phyloP scores from a whole-genome alignment of 2,113 vertebrate species.

The Xenopus laevis region DNA sequence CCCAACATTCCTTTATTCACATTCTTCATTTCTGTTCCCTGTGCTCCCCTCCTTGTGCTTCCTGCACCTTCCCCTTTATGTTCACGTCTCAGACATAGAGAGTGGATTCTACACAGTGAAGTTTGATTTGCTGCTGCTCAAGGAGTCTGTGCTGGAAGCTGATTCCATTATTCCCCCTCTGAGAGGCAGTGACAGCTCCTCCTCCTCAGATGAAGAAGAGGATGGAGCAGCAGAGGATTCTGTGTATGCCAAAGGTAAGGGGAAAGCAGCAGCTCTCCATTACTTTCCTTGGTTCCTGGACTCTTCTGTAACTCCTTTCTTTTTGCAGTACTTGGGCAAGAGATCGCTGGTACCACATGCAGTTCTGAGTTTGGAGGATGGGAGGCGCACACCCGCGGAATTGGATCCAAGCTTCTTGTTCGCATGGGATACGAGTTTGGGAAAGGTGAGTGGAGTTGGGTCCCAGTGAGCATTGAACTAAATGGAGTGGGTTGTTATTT shows the following conservation, averaged over 20 bases:
- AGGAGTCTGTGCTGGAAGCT: conserved; percentile 82
- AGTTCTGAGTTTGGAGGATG: conserved; percentile 80
- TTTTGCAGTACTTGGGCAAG: conserved; percentile 68
- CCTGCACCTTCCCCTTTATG: too few species aligned
- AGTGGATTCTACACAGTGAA: conserved; percentile 87
- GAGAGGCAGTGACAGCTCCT: conserved; percentile 67
- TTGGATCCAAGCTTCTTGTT: conserved; percentile 88
- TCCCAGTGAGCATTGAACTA: too few species aligned
- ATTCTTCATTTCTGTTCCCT: too few species aligned
- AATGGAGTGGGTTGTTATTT: too few species aligned
- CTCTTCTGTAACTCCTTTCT: too few species aligned
- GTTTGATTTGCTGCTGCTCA: conserved; percentile 84
- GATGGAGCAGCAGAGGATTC: conserved; percentile 53
- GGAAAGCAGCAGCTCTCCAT: not conserved
- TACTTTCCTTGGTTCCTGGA: not conserved
- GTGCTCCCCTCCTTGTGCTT: too few species aligned
- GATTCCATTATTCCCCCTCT: conserved; percentile 84
- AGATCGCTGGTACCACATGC: conserved; percentile 54
- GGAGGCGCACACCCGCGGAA: conserved; percentile 92
- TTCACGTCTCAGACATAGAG: conserved; percentile 71
- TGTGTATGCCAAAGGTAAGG: conserved; percentile 81
- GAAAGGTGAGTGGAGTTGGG: conserved; percentile 72
- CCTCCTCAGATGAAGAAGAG: conserved; percentile 67
- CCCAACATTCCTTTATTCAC: too few species aligned
- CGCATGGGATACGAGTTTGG: conserved; percentile 95